Base-by-base conservation (phyloP, 2,797 vertebrate species). In the Heliangelus exortis region DNA sequence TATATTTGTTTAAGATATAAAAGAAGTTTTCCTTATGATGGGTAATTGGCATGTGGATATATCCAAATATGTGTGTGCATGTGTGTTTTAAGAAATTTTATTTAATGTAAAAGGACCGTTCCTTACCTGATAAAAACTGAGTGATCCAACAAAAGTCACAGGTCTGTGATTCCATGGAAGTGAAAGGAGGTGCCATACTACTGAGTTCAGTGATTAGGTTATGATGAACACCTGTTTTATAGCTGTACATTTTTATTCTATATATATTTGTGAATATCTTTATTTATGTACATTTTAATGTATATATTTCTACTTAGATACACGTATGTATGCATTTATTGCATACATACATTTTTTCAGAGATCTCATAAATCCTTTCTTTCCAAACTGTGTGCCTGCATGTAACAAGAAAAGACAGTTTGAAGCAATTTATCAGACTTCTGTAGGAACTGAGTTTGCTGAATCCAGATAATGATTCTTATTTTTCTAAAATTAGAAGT, bases 401-500 rank as follows among this genome's bases (percentile, higher is more conserved):
- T 67, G 53, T 33, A 93, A 76, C 67, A 86, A 85, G 48, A 73
- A 80, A 79, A 77, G 10, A 53, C 55, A 80, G 29, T 80, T n/a
- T 87, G 72, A 71, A 77, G 68, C 33, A 71, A 71, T 91, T 91
- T 65, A 53, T 89, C 73, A 74, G 57, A 34, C 18, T 63, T 84
- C 51, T 57, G 41, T 29, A 77, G 79, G 45, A 92, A 59, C 36
- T 12, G 50, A 48, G 4, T 77, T 88, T 68, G 34, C 73, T 5
- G 0, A 78, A n/a, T 31, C 51, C 36, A 81, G 28, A 41, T 84
- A 90, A 88, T 43, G 57, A 47, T 33, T 89, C 47, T 61, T 79
- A 66, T 63, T 91, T 92, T 89, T 83, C 95, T 85, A 95, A 95
- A 95, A 91, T 85, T 83, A 83, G 82, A 85, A 95, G 28, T 33